Evolutionary conservation across 1,140 invertebrate species (phyloP).

Genomic region (Orius insidiosus): DNA sequence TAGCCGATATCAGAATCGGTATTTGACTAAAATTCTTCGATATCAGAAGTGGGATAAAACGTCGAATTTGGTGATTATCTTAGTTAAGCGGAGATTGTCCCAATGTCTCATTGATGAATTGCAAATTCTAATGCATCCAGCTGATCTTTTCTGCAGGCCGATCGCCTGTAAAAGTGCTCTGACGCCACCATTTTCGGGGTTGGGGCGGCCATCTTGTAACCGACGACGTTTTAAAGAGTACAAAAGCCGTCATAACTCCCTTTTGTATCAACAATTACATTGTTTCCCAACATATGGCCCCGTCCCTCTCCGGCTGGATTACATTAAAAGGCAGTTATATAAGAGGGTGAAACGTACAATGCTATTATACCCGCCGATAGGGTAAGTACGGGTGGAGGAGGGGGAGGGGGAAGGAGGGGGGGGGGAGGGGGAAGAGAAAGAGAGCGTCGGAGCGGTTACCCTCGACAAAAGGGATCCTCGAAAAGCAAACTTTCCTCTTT

Average conservation of each 20-base stretch:
- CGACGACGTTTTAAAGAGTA: neutral
- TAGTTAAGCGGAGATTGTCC: no score
- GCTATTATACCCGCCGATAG: no score
- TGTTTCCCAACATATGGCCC: constrained; percentile 6
- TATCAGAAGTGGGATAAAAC: no score
- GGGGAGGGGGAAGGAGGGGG: constrained; percentile 15
- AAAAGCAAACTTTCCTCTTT: neutral
- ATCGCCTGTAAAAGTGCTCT: no score
- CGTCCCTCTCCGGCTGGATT: neutral
- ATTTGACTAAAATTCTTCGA: no score
- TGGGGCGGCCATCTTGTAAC: neutral
- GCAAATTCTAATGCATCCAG: no score
- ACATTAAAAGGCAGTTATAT: constrained; percentile 9
- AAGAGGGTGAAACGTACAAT: neutral
- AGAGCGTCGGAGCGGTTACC: constrained; percentile 11
- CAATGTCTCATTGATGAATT: no score
- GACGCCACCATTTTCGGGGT: no score
- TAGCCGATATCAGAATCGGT: no score
- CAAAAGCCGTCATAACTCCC: neutral
- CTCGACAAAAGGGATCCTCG: neutral
- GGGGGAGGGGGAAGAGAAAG: constrained; percentile 12
- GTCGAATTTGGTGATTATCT: no score
- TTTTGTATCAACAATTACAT: no score
- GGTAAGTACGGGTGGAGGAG: constrained; percentile 3
- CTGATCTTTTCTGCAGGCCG: no score